Base-by-base conservation (phyloP, 2,113 vertebrate species). In the Paramisgurnus dabryanus region DNA sequence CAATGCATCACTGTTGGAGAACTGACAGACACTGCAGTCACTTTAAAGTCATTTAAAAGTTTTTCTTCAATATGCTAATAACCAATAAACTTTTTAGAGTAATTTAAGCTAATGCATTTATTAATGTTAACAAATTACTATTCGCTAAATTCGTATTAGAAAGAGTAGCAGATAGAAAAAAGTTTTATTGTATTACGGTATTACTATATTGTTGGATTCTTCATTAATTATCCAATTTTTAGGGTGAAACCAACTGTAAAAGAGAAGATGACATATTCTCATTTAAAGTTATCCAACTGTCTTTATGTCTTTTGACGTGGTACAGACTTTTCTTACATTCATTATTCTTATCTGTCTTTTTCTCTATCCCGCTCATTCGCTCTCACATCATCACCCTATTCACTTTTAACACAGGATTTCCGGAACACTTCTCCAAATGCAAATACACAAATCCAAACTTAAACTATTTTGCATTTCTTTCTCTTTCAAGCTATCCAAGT, bases 161-260 rank as follows among this genome's bases (percentile, higher is more conserved):
- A 22, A 22, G 22, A 22, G 22, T 22, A 22, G 27, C 3, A 79
- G 70, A 49, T 11, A 63, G 27, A 73, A 47, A 63, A 66, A 6
- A 47, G 6, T 47, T 6, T 6, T 39, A 49, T 12, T 34, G 27
- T 34, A 34, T 34, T 34, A 34, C 27, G 1, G 3, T 34, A 34
- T 34, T 1, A 22, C 41, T 43, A 9, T 11, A 67, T 80, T 73
- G 76, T 73, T 80, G 61, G 27, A 85, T 80, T 72, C 72, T 73
- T 68, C 82, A 69, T 60, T 73, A 78, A 80, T 82, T 22, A 74
- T 74, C 64, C 72, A 63, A 69, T 64, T 78, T 82, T 68, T 45
- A 57, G 67, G 57, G 57, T 82, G 78, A 66, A 71, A 55, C 63
- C 27, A 53, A 67, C 57, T 75, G 76, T 76, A 45, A 68, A 67